Conservation (phyloP, 2,797 vertebrate genomes). For the Myioborus miniatus region DNA sequence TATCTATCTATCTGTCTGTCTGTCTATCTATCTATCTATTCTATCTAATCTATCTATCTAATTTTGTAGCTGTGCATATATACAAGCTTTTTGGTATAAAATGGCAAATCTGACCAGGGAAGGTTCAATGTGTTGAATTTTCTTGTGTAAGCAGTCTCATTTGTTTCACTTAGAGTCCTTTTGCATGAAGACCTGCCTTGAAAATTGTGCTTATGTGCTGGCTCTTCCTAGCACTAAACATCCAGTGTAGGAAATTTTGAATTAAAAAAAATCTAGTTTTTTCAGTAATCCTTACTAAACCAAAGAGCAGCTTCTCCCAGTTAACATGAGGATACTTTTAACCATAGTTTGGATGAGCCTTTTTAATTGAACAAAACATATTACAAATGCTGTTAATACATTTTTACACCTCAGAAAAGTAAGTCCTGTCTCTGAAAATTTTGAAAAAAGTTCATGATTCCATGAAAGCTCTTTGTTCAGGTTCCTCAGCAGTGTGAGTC, state of each 20-base stretch:
- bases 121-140: not conserved
- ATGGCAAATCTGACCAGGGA: not conserved
- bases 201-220: not conserved
- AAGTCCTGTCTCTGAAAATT: not conserved
- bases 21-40: accelerated
- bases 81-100: not conserved
- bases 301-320: not conserved
- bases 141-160: not conserved
- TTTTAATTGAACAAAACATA: not conserved
- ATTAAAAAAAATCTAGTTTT: not conserved
- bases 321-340: not conserved
- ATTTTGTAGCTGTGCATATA: not conserved
- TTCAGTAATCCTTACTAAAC: not conserved
- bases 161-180: not conserved
- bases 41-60: not conserved
- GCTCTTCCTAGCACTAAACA: not conserved
- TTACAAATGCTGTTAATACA: not conserved
- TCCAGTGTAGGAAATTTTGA: not conserved
- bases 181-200: not conserved
- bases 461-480: not conserved
- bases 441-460: not conserved
- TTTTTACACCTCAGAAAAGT: not conserved
- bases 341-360: not conserved
- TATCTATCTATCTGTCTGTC: not conserved
- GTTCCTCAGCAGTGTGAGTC: not conserved